Base-by-base conservation (phyloP, 1,140 invertebrate genomes). In the Drosophila kohkoa region DNA sequence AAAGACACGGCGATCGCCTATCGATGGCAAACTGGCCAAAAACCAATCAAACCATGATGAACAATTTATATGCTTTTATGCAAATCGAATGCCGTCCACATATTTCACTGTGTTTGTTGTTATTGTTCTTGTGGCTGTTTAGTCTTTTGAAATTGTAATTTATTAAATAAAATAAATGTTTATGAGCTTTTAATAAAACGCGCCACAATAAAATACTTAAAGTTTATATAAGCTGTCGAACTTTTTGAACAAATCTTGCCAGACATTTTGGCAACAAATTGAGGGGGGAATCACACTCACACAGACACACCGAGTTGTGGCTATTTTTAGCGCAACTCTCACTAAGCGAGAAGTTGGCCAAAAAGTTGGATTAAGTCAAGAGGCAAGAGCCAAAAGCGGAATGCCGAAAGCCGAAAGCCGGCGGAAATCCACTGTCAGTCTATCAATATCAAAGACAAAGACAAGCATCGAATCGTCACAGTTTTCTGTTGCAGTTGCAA, bases 151-250 rank as follows among this genome's bases (percentile, higher is more conserved):
- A 81, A 85, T 86, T 85, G 75, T 81, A 85, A 85, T 85, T 85
- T 85, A 85, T 83, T 76, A 78, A 89, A 89, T 88, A 89, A 89
- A 90, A 90, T 90, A 85, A 89, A 89, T 89, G 81, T 89, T 89
- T 85, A 89, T 81, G 85, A 85, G 85, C 85, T 90, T 89, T 89
- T 89, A 85, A 89, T 89, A 89, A 89, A 89, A 89, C 78, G 86
- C 81, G 65, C 68, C 77, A 89, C 77, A 89, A 89, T 89, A 90
- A 89, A 89, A 89, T 79, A 73, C 83, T 77, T 86, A 74, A 90
- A 74, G 80, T 89, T 89, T 89, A 89, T 89, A 89, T 90, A 89
- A 90, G 78, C 77, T 64, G 74, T 59, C 69, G 25, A 52, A 45
- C 13, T 35, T 11, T 55, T 30, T 55, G 52, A 55, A 38, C 32